Evolutionary conservation across 2,113 vertebrate species (phyloP), one percentile per base, ranked within the genome.

Genomic region (Lota lota): DNA sequence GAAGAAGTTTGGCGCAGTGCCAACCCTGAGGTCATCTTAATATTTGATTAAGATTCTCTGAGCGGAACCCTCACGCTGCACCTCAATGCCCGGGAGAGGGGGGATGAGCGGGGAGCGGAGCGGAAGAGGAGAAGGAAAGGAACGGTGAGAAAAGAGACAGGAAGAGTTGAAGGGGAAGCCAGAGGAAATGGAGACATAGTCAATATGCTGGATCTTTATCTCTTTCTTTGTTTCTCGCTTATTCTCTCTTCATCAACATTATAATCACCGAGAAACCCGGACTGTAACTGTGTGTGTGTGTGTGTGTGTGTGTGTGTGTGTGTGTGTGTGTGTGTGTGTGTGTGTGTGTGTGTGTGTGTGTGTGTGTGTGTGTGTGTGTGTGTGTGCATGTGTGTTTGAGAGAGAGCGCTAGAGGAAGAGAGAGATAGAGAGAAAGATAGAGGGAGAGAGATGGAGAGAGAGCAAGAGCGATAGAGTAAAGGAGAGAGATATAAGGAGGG

Each of bases 11-110:
- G 81, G 71, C 66, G 51, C 61, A 60, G 50, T 59, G 73, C 78
- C 80, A 80, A 77, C 65, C 70, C 76, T 75, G 79, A 87, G 83
- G 81, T 89, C 83, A 85, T 74, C 81, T 83, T 74, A 82, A 74
- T 78, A 76, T 82, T 71, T 82, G 72, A 82, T 81, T 68, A 47
- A 51, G 74, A 74, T 72, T 79, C 67, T 64, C 67, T 76, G 75
- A 72, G 76, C 68, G 72, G 70, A 83, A 69, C 22, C 53, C 65
- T 64, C 71, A 58, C 16, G 24, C 36, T 33, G 19, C 70, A 63
- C 68, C 68, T 10, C 15, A n/a, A 11, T 14, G n/a, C 18, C 40
- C 33, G 22, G n/a, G 17, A n/a, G 67, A 50, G 33, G 68, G 47
- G 11, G 36, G 40, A 47, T 10, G 40, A 47, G 40, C 1, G 12